These are phyloP conservation scores for Coecobrya sp. DNA, from an alignment of 2,888 invertebrate species.

Conservation along the genomic window DNA sequence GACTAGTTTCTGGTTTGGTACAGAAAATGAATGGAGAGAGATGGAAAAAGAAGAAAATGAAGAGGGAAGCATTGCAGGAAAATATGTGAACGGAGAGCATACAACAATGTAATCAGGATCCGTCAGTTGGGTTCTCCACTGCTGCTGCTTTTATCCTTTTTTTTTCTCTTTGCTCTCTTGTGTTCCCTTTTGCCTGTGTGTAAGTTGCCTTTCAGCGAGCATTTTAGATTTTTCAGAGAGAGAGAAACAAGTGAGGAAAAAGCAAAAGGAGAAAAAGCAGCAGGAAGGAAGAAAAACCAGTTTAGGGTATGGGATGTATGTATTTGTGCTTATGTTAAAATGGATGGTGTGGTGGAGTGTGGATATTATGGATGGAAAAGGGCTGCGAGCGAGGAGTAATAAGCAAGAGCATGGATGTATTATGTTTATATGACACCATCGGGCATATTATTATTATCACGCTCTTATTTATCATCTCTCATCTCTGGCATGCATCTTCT, in stretches of 20 bases:
- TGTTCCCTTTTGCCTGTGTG: slow-evolving; percentile 16
- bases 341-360: neutral
- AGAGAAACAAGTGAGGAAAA: slow-evolving; percentile 50
- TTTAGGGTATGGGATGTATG: slow-evolving; percentile 32
- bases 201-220: slow-evolving; percentile 46
- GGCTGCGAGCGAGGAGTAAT: neutral
- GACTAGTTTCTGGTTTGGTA: neutral
- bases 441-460: slow-evolving; percentile 45
- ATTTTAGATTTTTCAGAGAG: slow-evolving; percentile 64
- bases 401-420: neutral
- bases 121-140: slow-evolving; percentile 24
- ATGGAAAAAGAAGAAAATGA: neutral
- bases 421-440: slow-evolving; percentile 7
- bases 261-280: slow-evolving; percentile 47
- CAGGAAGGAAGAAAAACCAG: slow-evolving; percentile 81
- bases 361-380: neutral
- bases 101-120: slow-evolving; percentile 31
- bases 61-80: neutral
- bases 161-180: neutral
- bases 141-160: slow-evolving; percentile 4
- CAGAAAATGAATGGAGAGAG: slow-evolving; percentile 28
- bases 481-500: neutral
- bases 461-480: slow-evolving; percentile 41
- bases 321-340: slow-evolving; percentile 39
- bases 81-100: no score